These are phyloP conservation scores for Hyphantria cunea DNA, from an alignment of 1,140 invertebrate genomes.

Conservation along the genomic window DNA sequence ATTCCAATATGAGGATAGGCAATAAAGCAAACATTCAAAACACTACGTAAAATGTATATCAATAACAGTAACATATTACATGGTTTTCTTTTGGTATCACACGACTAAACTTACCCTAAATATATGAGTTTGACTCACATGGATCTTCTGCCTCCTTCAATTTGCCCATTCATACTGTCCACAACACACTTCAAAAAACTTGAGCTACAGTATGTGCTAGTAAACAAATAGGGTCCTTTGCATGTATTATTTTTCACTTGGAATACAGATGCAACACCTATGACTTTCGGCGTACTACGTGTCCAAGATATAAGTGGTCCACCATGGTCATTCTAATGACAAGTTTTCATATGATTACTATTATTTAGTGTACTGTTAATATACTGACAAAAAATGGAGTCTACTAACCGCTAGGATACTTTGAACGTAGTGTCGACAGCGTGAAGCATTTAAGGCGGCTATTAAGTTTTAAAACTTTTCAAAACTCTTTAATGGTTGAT, in stretches of 20 bases:
- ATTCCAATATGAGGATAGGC: too few relatives aligned
- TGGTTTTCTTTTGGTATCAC: neutral
- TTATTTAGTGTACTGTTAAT: neutral
- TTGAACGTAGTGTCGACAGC: too few relatives aligned
- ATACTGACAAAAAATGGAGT: neutral
- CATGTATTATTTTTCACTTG: slow-evolving; percentile 1
- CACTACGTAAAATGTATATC: too few relatives aligned
- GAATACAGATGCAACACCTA: slow-evolving; percentile 20
- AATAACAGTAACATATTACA: too few relatives aligned
- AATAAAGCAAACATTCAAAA: too few relatives aligned
- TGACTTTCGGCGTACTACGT: slow-evolving; percentile 1
- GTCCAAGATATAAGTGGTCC: slow-evolving; percentile 32
- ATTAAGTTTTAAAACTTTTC: too few relatives aligned
- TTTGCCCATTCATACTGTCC: neutral
- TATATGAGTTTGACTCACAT: neutral
- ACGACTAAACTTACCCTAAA: neutral
- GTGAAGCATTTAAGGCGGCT: too few relatives aligned
- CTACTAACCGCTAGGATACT: too few relatives aligned
- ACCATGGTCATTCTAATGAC: slow-evolving; percentile 37
- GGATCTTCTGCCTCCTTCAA: neutral
- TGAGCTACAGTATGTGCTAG: slow-evolving; percentile 16
- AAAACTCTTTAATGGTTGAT: too few relatives aligned
- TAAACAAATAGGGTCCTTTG: slow-evolving; percentile 15
- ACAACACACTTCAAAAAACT: slow-evolving; percentile 10
- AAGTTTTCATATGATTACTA: neutral